Evolutionary conservation across 2,797 vertebrate genomes (phyloP).

Genomic region (Syndactyla subalaris): DNA sequence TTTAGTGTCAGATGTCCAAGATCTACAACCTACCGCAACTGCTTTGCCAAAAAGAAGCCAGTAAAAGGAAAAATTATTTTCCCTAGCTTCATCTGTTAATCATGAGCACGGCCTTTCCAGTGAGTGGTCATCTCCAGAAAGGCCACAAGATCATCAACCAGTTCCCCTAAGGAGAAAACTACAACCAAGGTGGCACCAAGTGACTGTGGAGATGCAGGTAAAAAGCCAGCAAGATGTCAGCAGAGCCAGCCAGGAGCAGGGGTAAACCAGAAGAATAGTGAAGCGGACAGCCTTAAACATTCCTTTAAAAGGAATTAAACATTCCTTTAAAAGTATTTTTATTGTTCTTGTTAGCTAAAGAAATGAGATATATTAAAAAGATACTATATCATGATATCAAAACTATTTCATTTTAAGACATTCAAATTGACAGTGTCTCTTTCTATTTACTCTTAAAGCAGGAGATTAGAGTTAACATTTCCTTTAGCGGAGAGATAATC

Average conservation of each 20-base stretch:
- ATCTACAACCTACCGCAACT: not conserved
- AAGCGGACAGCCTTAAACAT: not conserved
- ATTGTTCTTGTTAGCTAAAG: not conserved
- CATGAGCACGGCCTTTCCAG: not conserved
- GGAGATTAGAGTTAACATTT: not conserved
- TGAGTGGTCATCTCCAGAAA: not conserved
- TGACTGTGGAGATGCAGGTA: not conserved
- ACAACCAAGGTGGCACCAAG: not conserved
- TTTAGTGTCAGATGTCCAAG: not conserved
- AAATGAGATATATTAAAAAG: not conserved
- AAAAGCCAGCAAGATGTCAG: not conserved
- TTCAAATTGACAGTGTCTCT: constrained; percentile 41
- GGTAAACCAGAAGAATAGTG: not conserved
- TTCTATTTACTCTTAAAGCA: not conserved
- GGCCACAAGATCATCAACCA: not conserved
- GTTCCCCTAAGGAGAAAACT: not conserved
- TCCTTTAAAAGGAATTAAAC: not conserved
- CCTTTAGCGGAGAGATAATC: not conserved
- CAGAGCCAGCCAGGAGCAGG: not conserved
- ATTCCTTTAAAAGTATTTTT: not conserved
- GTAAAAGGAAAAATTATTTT: not conserved
- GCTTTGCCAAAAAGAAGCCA: not conserved
- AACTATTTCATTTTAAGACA: constrained; percentile 12
- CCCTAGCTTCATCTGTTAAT: accelerated
- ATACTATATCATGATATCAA: not conserved